Evolutionary conservation across 2,797 vertebrate species (phyloP), one percentile per base, ranked within the genome.

Genomic region (Bufotes viridis): DNA sequence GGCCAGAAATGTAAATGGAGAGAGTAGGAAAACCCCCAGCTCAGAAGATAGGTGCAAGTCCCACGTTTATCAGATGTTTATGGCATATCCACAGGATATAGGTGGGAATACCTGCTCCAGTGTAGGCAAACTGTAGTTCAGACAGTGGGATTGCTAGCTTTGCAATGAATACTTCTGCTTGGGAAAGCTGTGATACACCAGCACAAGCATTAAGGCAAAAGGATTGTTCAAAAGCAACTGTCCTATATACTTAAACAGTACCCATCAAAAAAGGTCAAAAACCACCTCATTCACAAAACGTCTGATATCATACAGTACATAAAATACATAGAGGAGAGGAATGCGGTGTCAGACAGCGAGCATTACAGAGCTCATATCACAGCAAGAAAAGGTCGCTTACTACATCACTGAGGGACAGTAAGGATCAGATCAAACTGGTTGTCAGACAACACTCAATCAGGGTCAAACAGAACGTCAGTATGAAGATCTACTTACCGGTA

Each of bases 401-500:
- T 42, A 42, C 42, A 42, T 42, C 6, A 42, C 42, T 42, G 42
- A 42, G 6, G 42, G 42, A 42, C 42, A 42, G 42, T 7, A 42
- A 42, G 42, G 42, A 42, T 42, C 42, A 42, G 42, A 42, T 42
- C 42, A 42, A 42, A 42, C 42, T 42, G 4, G 42, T 42, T 42
- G 42, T 42, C 42, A 42, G 42, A 5, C 42, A 42, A 42, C 42
- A 42, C 4, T 42, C 34, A 42, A 42, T 42, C 42, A 42, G 42
- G 42, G 42, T 42, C 42, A 42, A 42, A 42, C 42, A 42, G 3
- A 18, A 20, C 15, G 5, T 6, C n/a, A 49, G 15, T 15, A 81
- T 2, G 13, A 2, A 67, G 42, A 0, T 57, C 24, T 76, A 95
- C 97, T 1, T 95, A 99, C 98, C 0, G 98, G 98, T 82, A 98